A percentile compares a stretch with the other conserved stretches of the same genome.
phyloP scores from a whole-genome alignment of 2,888 invertebrate species.

The Eucera pruinosa region DNA sequence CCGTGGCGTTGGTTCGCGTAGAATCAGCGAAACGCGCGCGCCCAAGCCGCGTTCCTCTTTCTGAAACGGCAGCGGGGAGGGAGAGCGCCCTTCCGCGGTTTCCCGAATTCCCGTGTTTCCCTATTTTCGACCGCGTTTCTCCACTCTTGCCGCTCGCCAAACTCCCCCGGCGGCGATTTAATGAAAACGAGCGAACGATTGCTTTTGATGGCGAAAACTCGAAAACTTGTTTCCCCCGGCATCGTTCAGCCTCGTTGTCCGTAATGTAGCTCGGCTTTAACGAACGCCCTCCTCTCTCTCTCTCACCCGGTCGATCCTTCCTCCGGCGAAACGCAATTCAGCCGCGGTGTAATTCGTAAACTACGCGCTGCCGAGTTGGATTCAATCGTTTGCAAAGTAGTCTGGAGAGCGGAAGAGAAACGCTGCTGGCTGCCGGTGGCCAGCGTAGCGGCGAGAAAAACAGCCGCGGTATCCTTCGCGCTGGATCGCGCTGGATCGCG shows the following conservation, averaged over 20 bases:
- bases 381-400: not conserved
- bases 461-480: too few relatives aligned
- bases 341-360: slow-evolving; percentile 12
- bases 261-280: slow-evolving; percentile 12
- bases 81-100: too few relatives aligned
- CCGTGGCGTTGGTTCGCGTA: too few relatives aligned
- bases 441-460: too few relatives aligned
- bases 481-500: not conserved
- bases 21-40: too few relatives aligned
- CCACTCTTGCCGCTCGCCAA: not conserved
- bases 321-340: not conserved
- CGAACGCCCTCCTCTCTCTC: not conserved
- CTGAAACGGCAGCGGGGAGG: too few relatives aligned
- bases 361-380: slow-evolving; percentile 4
- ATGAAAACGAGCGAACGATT: slow-evolving; percentile 51
- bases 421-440: too few relatives aligned
- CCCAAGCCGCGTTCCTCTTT: too few relatives aligned
- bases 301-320: not conserved
- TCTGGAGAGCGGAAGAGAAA: too few relatives aligned
- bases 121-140: slow-evolving; percentile 7
- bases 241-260: not conserved
- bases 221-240: slow-evolving; percentile 12
- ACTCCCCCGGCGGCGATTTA: slow-evolving; percentile 21
- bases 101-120: not conserved
- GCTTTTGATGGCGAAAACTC: slow-evolving; percentile 41